phyloP scores from a whole-genome alignment of 2,113 vertebrate species.

The Serinus canaria region DNA sequence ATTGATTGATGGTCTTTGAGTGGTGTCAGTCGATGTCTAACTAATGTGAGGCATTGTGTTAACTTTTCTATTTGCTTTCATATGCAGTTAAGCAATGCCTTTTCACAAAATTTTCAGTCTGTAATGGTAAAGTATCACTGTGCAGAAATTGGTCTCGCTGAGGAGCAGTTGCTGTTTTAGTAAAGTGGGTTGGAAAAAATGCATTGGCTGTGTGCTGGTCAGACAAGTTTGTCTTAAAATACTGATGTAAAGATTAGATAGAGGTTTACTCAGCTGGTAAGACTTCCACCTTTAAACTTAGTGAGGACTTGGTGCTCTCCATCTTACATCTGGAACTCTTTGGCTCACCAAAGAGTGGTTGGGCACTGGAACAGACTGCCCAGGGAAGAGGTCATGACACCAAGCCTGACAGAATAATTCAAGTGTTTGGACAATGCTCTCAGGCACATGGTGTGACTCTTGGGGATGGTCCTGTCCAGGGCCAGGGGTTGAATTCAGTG shows the following conservation, averaged over 20 bases:
- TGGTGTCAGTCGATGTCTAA: neutral
- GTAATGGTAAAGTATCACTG: neutral
- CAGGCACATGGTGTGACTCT: neutral
- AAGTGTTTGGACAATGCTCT: neutral
- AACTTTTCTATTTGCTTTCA: neutral
- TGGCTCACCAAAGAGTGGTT: neutral
- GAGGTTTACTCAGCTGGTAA: neutral
- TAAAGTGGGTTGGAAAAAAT: neutral
- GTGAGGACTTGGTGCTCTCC: neutral
- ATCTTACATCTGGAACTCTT: neutral
- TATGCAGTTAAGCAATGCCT: neutral
- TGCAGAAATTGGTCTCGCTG: neutral
- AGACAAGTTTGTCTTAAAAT: neutral
- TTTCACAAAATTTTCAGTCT: neutral
- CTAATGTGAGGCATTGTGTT: neutral
- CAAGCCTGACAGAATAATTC: neutral
- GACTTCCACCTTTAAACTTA: neutral
- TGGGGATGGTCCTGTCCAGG: neutral
- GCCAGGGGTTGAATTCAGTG: neutral
- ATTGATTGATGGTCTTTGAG: neutral
- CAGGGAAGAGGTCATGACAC: neutral
- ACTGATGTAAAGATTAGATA: neutral
- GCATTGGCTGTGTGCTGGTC: rapidly evolving
- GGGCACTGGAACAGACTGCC: neutral
- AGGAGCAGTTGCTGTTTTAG: neutral